Conservation (phyloP, 2,113 vertebrate species). For the Sciurus niger region DNA sequence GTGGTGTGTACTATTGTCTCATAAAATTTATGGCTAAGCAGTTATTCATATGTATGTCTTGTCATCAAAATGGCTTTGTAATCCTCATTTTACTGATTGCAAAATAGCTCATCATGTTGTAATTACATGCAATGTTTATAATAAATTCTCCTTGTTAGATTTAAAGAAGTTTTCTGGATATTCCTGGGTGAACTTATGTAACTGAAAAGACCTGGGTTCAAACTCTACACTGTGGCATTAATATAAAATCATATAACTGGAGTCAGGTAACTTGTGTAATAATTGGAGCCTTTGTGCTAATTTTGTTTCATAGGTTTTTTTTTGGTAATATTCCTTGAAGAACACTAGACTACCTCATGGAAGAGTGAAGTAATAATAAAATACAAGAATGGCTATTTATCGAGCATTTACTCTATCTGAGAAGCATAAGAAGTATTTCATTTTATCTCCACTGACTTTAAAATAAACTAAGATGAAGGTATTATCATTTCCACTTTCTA, state of each 20-base stretch:
- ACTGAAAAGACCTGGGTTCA: not conserved
- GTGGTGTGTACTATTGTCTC: not conserved
- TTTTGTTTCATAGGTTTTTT: conserved; percentile 13
- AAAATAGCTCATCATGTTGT: not conserved
- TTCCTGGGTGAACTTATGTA: not conserved
- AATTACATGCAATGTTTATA: not conserved
- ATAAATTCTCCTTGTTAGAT: not conserved
- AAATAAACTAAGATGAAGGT: not conserved
- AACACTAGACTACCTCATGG: not conserved
- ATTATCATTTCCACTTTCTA: not conserved
- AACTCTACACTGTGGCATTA: not conserved
- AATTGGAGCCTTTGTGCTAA: not conserved
- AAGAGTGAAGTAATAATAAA: not conserved
- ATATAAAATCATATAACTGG: not conserved
- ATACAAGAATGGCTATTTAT: not conserved
- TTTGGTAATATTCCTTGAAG: not conserved
- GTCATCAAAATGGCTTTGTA: not conserved
- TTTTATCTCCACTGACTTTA: not conserved
- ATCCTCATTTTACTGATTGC: conserved; percentile 10
- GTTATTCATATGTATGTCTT: not conserved
- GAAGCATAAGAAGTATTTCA: not conserved
- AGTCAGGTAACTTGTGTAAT: not conserved
- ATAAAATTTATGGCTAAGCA: not conserved
- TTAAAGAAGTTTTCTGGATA: not conserved
- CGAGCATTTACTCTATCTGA: not conserved